phyloP scores from a whole-genome alignment of 2,888 invertebrate genomes.

The Archips xylosteana region DNA sequence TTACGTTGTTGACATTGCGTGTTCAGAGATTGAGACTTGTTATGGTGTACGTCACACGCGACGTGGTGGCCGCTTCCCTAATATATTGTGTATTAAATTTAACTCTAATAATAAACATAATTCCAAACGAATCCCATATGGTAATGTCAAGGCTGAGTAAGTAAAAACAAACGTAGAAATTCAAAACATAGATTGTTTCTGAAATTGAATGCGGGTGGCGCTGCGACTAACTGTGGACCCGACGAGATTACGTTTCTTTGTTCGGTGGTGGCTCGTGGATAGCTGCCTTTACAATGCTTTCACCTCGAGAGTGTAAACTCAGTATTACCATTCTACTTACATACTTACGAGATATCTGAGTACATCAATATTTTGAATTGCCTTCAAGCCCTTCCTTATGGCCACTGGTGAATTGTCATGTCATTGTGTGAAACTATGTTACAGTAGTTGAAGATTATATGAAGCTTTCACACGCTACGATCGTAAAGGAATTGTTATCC shows the following conservation, averaged over 20 bases:
- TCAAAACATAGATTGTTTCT: slow-evolving; percentile 29
- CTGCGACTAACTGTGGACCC: slow-evolving; percentile 23
- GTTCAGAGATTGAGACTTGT: not conserved
- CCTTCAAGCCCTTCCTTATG: slow-evolving; percentile 15
- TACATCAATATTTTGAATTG: slow-evolving; percentile 25
- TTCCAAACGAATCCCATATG: slow-evolving; percentile 32
- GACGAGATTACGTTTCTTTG: slow-evolving; percentile 27
- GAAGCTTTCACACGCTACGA: not conserved
- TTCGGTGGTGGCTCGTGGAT: not conserved
- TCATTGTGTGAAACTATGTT: slow-evolving; percentile 25
- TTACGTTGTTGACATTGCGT: slow-evolving; percentile 2
- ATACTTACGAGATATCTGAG: slow-evolving; percentile 21
- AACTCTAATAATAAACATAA: slow-evolving; percentile 26
- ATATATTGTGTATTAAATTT: slow-evolving; percentile 2
- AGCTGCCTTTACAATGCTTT: slow-evolving; percentile 29
- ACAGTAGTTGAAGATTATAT: not conserved
- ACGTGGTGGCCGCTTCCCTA: slow-evolving; percentile 15
- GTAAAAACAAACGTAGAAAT: slow-evolving; percentile 23
- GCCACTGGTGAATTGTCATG: slow-evolving; percentile 14
- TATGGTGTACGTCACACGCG: not conserved
- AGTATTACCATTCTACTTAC: slow-evolving; percentile 33
- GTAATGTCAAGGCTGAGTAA: slow-evolving; percentile 36
- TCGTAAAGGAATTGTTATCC: not conserved
- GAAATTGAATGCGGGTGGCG: slow-evolving; percentile 27
- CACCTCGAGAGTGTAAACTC: slow-evolving; percentile 12